phyloP scores from a whole-genome alignment of 2,797 vertebrate species.

The Manis pentadactyla region DNA sequence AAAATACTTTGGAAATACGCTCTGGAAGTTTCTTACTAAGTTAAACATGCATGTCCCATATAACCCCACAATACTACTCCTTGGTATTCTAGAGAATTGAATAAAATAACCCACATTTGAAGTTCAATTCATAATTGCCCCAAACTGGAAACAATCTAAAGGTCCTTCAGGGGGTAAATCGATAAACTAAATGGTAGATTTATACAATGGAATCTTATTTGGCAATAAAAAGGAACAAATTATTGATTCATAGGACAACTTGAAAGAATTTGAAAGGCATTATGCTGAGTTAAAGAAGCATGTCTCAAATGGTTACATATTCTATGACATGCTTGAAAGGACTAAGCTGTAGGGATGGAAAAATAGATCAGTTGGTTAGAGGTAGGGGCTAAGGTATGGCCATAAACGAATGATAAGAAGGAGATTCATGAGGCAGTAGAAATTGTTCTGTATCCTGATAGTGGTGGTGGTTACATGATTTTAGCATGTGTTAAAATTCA shows the following conservation, averaged over 20 bases:
- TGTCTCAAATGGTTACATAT: constrained; percentile 21
- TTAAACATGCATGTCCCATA: neutral
- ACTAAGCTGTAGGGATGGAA: neutral
- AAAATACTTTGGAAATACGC: neutral
- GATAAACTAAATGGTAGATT: neutral
- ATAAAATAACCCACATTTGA: neutral
- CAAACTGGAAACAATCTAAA: constrained; percentile 2
- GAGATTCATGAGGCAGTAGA: constrained; percentile 16
- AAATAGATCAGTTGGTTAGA: neutral
- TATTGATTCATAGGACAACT: neutral
- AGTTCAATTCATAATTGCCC: neutral
- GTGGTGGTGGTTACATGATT: neutral
- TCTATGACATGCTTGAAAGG: constrained; percentile 20
- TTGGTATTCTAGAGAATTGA: neutral
- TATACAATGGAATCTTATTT: neutral
- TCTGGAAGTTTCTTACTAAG: neutral
- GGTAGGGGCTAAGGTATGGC: neutral
- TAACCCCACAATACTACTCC: neutral
- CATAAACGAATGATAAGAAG: constrained; percentile 12
- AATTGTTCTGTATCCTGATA: constrained; percentile 12
- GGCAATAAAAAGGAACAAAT: neutral
- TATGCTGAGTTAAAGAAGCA: neutral
- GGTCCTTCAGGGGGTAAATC: neutral
- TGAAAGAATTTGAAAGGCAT: constrained; percentile 30
- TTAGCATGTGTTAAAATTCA: neutral